Evolutionary conservation across 30 jellyfish, hydroid and myxozoan genomes (phyloP), one percentile per base, ranked within the genome.

Genomic region (Pseudorhiza aurosa): DNA sequence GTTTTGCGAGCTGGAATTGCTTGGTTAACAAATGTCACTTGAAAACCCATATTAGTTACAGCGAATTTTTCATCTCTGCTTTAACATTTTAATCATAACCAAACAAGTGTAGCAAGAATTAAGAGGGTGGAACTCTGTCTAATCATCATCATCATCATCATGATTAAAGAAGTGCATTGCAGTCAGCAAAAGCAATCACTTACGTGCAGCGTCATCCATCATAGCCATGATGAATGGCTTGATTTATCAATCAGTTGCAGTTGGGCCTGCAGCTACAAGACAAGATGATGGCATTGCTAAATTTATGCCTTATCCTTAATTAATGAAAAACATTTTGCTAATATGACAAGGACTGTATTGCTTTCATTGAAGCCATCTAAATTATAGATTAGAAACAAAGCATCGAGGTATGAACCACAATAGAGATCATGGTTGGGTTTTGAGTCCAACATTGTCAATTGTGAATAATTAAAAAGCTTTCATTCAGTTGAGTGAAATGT

Each of bases 191-290:
- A 46, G 19, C 15, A 14, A 4, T n/a, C 59, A 81, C 93, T 82
- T 65, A 90, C 97, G 87, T 45, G 96, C 96, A 69, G 97, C 75
- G 72, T 90, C 97, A 51, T 90, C 97, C 94, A 90, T 90, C 90
- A 81, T 83, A 30, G 93, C 95, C 87, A 81, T 72, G 51, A 39
- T 79, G 89, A 42, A 59, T 74, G 87, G 56, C 19, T 18, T 7
- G 62, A 30, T 40, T 55, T 10, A 51, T 40, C 65, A 53, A 56
- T 51, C 35, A 19, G 6, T 53, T 10, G 8, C 36, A 53, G 24
- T 10, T 68, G 7, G 7, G 27, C 43, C 42, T 42, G 31, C 67
- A 39, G 65, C 65, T 42, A 42, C 22, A 39, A 68, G 7, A 7
- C 2, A 25, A 24, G 30, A 26, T 10, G 39, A 53, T 53, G 24